Percentiles rank a stretch among this genome's conserved stretches.
Conservation (phyloP, 2,888 invertebrate genomes). For the Tricholauxania praeusta region DNA sequence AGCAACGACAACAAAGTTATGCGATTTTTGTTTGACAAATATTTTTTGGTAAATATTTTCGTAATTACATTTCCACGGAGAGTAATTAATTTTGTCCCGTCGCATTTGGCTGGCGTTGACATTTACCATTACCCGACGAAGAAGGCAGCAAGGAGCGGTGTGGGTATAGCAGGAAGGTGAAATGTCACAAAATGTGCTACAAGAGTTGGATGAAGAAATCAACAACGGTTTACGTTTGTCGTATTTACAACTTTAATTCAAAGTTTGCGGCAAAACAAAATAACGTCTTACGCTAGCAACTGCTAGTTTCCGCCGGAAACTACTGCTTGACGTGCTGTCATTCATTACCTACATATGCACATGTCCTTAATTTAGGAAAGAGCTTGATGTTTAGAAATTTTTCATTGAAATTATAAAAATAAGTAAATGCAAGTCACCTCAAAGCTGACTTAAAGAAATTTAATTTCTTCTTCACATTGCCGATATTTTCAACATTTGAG, state of each 20-base stretch:
- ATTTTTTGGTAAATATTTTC: constrained; percentile 62
- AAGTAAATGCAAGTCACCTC: too few relatives aligned
- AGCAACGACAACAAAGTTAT: constrained; percentile 10
- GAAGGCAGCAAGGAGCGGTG: background rate
- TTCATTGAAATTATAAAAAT: too few relatives aligned
- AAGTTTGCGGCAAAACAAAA: background rate
- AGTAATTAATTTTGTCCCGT: constrained; percentile 65
- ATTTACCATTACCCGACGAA: constrained; percentile 51
- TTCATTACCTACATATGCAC: too few relatives aligned
- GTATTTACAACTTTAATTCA: background rate
- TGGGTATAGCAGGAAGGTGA: background rate
- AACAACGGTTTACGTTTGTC: constrained; percentile 5
- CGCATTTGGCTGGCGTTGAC: constrained; percentile 60
- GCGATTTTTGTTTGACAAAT: constrained; percentile 41
- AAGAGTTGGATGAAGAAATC: background rate
- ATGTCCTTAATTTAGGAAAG: too few relatives aligned
- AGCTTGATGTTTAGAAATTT: too few relatives aligned
- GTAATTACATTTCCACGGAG: constrained; percentile 66
- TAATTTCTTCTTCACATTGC: too few relatives aligned
- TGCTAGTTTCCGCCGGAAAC: constrained; percentile 13
- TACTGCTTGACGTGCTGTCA: background rate
- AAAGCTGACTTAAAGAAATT: too few relatives aligned
- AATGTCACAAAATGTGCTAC: constrained; percentile 28
- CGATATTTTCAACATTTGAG: too few relatives aligned
- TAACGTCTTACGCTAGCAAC: background rate